A percentile compares a stretch with the other conserved stretches of the same genome.
phyloP scores from a whole-genome alignment of 2,113 vertebrate genomes.

The Paraplagusia blochii region DNA sequence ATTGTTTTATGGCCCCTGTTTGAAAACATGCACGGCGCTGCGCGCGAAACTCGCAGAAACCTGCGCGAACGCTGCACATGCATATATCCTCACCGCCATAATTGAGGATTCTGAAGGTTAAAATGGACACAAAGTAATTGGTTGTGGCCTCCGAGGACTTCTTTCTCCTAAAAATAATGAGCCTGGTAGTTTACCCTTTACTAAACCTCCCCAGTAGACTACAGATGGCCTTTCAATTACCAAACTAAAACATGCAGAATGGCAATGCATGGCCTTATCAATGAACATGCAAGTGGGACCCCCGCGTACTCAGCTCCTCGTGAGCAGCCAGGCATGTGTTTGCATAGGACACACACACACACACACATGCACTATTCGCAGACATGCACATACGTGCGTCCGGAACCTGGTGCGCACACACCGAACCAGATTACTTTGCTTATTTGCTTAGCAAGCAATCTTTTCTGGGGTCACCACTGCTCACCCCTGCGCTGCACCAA shows the following conservation, averaged over 20 bases:
- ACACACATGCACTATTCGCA: constrained; percentile 8
- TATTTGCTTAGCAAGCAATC: constrained; percentile 65
- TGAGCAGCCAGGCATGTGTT: constrained; percentile 5
- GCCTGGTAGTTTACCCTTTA: constrained; percentile 64
- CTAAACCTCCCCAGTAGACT: constrained; percentile 64
- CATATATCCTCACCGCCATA: constrained; percentile 33
- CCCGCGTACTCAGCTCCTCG: constrained; percentile 26
- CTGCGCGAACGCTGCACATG: constrained; percentile 32
- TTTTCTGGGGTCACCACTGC: constrained; percentile 52
- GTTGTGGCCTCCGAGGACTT: constrained; percentile 53
- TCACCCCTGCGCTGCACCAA: constrained; percentile 45
- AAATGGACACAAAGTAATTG: constrained; percentile 71
- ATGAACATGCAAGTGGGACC: constrained; percentile 47
- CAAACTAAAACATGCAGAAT: constrained; percentile 62
- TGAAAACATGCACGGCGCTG: constrained; percentile 22
- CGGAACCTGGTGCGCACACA: constrained; percentile 2
- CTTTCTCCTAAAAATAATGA: constrained; percentile 64
- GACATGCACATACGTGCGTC: constrained; percentile 3
- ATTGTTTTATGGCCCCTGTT: constrained; percentile 44
- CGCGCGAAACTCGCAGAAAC: constrained; percentile 34
- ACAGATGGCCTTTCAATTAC: constrained; percentile 71
- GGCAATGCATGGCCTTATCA: constrained; percentile 65
- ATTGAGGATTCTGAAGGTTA: constrained; percentile 70
- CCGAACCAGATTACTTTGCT: constrained; percentile 50
- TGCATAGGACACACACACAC: neutral